Evolutionary conservation across 2,888 invertebrate genomes (phyloP), one percentile per base, ranked within the genome.

Genomic region (Orthosia gothica): DNA sequence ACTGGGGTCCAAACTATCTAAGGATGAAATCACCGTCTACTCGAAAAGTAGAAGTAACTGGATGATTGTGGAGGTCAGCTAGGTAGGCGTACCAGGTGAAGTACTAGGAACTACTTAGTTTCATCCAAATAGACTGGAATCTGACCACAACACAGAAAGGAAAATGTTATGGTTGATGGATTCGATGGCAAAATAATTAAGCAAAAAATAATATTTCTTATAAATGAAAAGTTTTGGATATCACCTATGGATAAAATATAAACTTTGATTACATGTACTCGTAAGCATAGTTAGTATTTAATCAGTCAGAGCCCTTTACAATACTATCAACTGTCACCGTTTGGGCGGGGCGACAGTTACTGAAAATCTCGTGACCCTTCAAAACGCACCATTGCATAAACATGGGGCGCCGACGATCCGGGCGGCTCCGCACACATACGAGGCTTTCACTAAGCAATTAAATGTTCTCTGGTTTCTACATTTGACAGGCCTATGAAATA

Each of bases 381-480:
- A 26, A 65, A 75, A 73, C 70, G 57, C 58, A 73, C 70, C 54
- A 71, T 58, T 79, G 79, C 78, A 62, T 76, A 76, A 76, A 83
- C 81, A 83, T 45, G 40, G 55, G 85, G 78, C 81, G 78, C 78
- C 78, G 61, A 70, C 71, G 32, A 81, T 77, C 84, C 74, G 77
- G 72, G 49, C 82, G 69, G 47, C 69, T 67, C 16, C 15, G 63
- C 23, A 76, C 72, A 84, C 79, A 82, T 54, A 59, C 32, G 55
- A 23, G 62, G 47, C 49, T 74, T 63, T 74, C 68, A 69, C 68
- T 79, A 57, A 54, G 66, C 54, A 73, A 84, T 76, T 64, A 82
- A 74, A 70, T 55, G 74, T 67, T 71, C 20, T 65, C 23, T 59
- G 32, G 52, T 63, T 68, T 70, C 59, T 78, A 73, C 54, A 32